These are phyloP conservation scores for Dicaeum eximium DNA, from an alignment of 2,113 vertebrate species.

Conservation along the genomic window DNA sequence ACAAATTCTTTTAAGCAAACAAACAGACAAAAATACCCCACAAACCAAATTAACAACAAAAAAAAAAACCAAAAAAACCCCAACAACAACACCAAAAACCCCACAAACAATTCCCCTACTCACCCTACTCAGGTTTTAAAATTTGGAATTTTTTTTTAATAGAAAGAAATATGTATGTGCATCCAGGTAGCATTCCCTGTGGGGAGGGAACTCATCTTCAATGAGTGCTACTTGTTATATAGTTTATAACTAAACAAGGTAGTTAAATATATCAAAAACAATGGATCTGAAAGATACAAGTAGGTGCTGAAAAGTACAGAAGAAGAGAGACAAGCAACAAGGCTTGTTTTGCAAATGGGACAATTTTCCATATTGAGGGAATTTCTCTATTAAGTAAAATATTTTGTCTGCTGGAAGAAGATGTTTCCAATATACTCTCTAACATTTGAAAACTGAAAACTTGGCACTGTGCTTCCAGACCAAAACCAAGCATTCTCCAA, in stretches of 20 bases:
- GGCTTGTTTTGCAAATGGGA: neutral
- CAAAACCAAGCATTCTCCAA: neutral
- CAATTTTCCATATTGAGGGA: neutral
- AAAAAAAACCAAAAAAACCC: no score
- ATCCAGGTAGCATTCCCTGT: neutral
- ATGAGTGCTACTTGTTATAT: neutral
- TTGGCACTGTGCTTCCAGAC: neutral
- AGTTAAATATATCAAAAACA: neutral
- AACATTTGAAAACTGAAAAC: neutral
- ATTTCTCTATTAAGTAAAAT: neutral
- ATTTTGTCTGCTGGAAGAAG: neutral
- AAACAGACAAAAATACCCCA: neutral
- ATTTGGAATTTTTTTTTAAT: neutral
- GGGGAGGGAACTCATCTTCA: neutral
- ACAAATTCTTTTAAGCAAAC: neutral
- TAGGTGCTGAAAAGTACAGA: neutral
- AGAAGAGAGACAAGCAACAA: neutral
- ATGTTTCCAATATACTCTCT: neutral
- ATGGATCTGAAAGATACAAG: neutral
- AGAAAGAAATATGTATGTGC: neutral
- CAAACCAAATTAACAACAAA: neutral
- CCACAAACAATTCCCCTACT: no score
- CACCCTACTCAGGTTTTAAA: neutral
- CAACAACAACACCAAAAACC: neutral
- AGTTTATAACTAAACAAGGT: neutral